Percentiles rank a stretch among this genome's conserved stretches.
These are phyloP conservation scores for Coregonus sp. DNA, from an alignment of 2,797 vertebrate genomes.

Conservation along the genomic window DNA sequence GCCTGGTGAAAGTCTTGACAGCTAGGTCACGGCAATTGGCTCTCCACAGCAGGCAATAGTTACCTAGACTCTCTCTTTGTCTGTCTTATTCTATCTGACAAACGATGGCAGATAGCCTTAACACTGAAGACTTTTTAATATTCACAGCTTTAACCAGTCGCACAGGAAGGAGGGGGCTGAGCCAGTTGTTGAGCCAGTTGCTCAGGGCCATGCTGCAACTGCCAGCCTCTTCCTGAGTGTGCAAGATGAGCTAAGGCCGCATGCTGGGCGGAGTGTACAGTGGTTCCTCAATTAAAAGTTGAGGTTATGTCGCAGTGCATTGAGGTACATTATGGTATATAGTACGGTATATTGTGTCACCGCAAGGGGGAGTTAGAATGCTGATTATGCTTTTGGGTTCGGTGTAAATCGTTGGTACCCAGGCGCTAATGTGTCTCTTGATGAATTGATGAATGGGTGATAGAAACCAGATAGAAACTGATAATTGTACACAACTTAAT, in stretches of 20 bases:
- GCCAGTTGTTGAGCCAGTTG: constrained; percentile 20
- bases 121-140: constrained; percentile 28
- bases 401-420: too few species aligned
- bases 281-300: too few species aligned
- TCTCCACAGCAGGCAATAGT: constrained; percentile 24
- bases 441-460: too few species aligned
- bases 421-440: too few species aligned
- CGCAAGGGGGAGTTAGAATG: too few species aligned
- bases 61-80: constrained; percentile 21
- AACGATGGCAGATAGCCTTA: constrained; percentile 31
- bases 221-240: constrained; percentile 45
- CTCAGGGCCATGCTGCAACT: constrained; percentile 43
- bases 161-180: constrained; percentile 6
- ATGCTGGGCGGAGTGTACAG: constrained; percentile 33
- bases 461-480: too few species aligned
- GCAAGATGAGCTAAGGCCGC: constrained; percentile 33
- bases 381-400: too few species aligned
- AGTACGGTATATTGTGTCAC: too few species aligned
- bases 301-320: too few species aligned
- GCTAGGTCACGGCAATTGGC: constrained; percentile 32
- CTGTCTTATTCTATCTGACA: constrained; percentile 17
- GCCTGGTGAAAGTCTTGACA: constrained; percentile 37
- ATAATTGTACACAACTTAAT: too few species aligned
- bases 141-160: constrained; percentile 38
- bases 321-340: too few species aligned